A percentile compares a stretch with the other conserved stretches of the same genome.
Conservation (phyloP, 2,888 invertebrate genomes). For the Eupelmus urozonus region DNA sequence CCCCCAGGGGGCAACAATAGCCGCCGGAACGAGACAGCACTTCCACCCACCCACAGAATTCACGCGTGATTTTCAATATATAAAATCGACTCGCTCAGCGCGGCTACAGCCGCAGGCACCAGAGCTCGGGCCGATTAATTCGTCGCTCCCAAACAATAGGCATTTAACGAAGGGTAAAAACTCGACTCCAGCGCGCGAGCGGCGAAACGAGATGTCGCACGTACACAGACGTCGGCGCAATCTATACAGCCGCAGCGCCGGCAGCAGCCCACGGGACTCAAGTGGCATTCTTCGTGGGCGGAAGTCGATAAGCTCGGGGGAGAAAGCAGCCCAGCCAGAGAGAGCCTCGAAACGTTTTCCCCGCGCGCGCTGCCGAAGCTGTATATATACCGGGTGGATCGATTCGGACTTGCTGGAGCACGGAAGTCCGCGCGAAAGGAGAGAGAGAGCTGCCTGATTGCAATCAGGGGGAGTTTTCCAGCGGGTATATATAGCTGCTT, state of each 20-base stretch:
- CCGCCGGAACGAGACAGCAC: too few relatives aligned
- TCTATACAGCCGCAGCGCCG: neutral
- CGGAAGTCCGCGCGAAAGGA: conserved; percentile 66
- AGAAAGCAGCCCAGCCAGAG: too few relatives aligned
- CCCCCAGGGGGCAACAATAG: too few relatives aligned
- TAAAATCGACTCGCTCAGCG: conserved; percentile 11
- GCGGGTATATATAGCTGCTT: conserved; percentile 23
- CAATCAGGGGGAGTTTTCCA: conserved; percentile 70
- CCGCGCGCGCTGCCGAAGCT: neutral
- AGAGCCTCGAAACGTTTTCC: conserved; percentile 49
- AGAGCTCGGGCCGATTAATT: conserved; percentile 22
- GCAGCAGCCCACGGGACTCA: conserved; percentile 36
- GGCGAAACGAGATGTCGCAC: neutral
- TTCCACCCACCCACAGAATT: too few relatives aligned
- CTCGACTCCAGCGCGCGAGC: neutral
- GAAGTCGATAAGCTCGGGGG: conserved; percentile 62
- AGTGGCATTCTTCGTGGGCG: conserved; percentile 62
- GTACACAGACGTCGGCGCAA: neutral
- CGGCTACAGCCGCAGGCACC: neutral
- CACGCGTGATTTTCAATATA: conserved; percentile 14
- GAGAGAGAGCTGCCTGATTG: conserved; percentile 66
- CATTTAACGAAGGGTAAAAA: conserved; percentile 44
- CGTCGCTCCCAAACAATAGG: conserved; percentile 41
- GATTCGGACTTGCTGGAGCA: conserved; percentile 61
- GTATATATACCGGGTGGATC: conserved; percentile 50